A percentile compares a stretch with the other conserved stretches of the same genome.
Conservation (phyloP, 2,113 vertebrate species). For the Myotis brandtii region DNA sequence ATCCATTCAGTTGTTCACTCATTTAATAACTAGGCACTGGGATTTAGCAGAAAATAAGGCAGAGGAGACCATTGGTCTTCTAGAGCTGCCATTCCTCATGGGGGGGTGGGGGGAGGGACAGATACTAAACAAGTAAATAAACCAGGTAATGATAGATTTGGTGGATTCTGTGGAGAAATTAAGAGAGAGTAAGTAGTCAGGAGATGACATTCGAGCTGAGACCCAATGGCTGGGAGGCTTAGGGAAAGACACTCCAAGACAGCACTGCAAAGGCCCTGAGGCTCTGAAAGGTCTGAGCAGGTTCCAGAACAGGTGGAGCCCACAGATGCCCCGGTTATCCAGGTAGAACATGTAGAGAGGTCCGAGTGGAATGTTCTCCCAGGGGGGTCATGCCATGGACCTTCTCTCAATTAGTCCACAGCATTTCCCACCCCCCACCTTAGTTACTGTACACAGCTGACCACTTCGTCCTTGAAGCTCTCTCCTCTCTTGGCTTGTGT, state of each 20-base stretch:
- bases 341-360: fast-evolving
- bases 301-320: not conserved
- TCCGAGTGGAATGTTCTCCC: not conserved
- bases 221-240: not conserved
- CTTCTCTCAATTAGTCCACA: not conserved
- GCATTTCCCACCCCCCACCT: not conserved
- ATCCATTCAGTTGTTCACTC: not conserved
- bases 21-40: not conserved
- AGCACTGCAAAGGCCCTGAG: not conserved
- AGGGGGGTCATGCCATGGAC: not conserved
- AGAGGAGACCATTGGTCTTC: not conserved
- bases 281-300: not conserved
- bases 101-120: not conserved
- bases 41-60: not conserved
- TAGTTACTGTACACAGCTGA: not conserved
- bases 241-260: not conserved
- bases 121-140: not conserved
- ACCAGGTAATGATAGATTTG: not conserved
- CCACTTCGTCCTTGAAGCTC: not conserved
- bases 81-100: not conserved
- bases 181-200: not conserved
- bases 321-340: fast-evolving
- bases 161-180: not conserved
- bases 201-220: not conserved
- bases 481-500: not conserved